Evolutionary conservation across 2,888 invertebrate species (phyloP).

Genomic region (Sturmia bella): DNA sequence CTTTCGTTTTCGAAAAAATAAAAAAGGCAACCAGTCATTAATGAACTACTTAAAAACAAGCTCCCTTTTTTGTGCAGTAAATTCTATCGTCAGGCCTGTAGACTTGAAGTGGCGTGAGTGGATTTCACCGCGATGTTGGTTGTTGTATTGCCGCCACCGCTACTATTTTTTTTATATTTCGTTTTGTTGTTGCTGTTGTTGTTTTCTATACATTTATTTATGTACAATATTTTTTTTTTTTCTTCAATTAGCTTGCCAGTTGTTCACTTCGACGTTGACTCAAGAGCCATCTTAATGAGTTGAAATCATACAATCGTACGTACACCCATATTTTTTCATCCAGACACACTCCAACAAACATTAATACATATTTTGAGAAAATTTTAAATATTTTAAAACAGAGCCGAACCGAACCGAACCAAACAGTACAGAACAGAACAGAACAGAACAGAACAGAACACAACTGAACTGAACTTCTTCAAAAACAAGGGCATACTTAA

Average conservation of each 20-base stretch:
- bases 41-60: constrained; percentile 64
- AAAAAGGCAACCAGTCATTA: constrained; percentile 56
- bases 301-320: constrained; percentile 25
- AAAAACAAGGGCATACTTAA: constrained; percentile 68
- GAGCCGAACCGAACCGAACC: constrained; percentile 44
- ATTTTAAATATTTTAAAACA: constrained; percentile 53
- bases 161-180: constrained; percentile 3
- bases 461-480: constrained; percentile 62
- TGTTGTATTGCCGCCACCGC: constrained; percentile 17
- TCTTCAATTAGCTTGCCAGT: constrained; percentile 66
- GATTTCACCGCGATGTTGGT: constrained; percentile 57
- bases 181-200: constrained; percentile 26
- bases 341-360: neutral
- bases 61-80: constrained; percentile 51
- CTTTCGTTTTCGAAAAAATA: constrained; percentile 56
- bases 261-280: constrained; percentile 66
- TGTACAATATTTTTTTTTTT: constrained; percentile 40
- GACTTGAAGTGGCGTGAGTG: constrained; percentile 61
- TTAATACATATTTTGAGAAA: constrained; percentile 42
- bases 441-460: constrained; percentile 16
- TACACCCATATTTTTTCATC: neutral
- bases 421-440: constrained; percentile 46
- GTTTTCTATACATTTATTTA: constrained; percentile 23
- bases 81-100: constrained; percentile 52
- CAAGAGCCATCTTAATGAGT: constrained; percentile 68